Evolutionary conservation across 1,140 invertebrate species (phyloP), one percentile per base, ranked within the genome.

Genomic region (Andrena cerasifolii): DNA sequence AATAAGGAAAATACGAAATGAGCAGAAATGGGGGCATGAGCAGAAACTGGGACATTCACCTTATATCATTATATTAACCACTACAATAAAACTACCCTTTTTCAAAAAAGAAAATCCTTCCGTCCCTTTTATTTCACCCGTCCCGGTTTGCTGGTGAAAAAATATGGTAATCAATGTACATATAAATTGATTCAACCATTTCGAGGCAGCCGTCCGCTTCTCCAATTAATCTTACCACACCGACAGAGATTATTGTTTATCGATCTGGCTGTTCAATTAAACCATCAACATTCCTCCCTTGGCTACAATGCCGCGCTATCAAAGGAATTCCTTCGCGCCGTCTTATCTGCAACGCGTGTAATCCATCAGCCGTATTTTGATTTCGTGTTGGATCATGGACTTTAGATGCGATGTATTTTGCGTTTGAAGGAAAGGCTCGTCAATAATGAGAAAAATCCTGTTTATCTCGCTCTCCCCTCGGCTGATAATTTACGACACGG

Each of bases 331-430:
- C 3, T 4, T 36, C 36, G 10, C 8, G 16, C 40, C n/a, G 36
- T 28, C 16, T 70, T 70, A 70, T 56, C 51, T 40, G 10, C 5
- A 28, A 8, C n/a, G 12, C 24, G 24, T 31, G 18, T 16, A 49
- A 24, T 53, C 63, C 49, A 43, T 51, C 49, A 16, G 14, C 5
- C 24, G 59, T 21, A 65, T 18, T 54, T 63, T 74, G 71, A 53
- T 63, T 73, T 53, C 47, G n/a, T 40, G 40, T 43, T 24, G 43
- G 47, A 73, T 63, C 61, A 54, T 24, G 33, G 47, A 31, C 47
- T 40, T 71, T 51, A 43, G 16, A 40, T 58, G n/a, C 14, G 40
- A 56, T 45, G 45, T 24, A 36, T 26, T 45, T 36, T n/a, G 4
- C 21, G 3, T 36, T 24, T 24, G n/a, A 58, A 33, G 7, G 7